Evolutionary conservation across 2,888 invertebrate genomes (phyloP), one percentile per base, ranked within the genome.

Genomic region (Parnassius mnemosyne): DNA sequence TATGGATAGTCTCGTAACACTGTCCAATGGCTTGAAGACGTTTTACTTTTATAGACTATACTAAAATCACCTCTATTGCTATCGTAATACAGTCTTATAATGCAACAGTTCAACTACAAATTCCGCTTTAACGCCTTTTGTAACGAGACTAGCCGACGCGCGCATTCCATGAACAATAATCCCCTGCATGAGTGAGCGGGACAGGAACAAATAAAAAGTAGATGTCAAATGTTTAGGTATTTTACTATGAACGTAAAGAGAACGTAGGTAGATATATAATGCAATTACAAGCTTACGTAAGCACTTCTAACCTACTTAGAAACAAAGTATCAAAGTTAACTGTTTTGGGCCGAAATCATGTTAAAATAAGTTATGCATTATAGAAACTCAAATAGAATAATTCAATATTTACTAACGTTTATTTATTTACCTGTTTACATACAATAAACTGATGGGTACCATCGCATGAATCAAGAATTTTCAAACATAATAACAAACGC

Each of bases 211-310:
- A 80, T 85, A 86, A 88, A 89, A 89, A 89, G 87, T 89, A 84
- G 80, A 87, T 89, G 84, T 88, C 87, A 89, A 90, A 89, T 88
- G 85, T 89, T 89, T 90, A 89, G 90, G 89, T 91, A 90, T 86
- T 86, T 87, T 85, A 85, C 84, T 87, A 86, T 81, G 76, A 75
- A 80, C 82, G 80, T 83, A 84, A 83, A 85, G 84, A 80, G 84
- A 85, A 85, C 78, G 84, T 84, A 86, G 80, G 81, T 88, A 87
- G 85, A 82, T 87, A 87, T 77, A 83, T 81, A 87, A 86, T 85
- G 84, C 83, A 87, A 87, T 88, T 87, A 87, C 83, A 78, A 81
- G 77, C 82, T 86, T 87, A 85, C 82, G 82, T 87, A 87, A 87
- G 82, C 80, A 84, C 75, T 76, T 81, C 67, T 87, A 87, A 85